Evolutionary conservation across 2,113 vertebrate species (phyloP).

Genomic region (Macrotus californicus): DNA sequence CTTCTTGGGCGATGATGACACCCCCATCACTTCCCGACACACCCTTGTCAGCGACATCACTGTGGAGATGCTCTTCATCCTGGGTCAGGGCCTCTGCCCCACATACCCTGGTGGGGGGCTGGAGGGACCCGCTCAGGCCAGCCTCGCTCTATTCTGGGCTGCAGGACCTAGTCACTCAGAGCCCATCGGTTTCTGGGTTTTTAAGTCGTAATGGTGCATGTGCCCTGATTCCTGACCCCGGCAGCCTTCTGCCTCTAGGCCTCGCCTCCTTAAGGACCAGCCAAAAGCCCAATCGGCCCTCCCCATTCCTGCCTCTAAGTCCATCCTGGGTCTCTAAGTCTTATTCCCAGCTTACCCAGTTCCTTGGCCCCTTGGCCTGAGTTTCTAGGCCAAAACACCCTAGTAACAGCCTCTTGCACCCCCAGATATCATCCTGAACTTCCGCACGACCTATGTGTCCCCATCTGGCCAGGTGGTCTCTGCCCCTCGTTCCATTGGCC

Average conservation of each 20-base stretch:
- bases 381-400: neutral
- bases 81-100: slow-evolving; percentile 92
- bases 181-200: neutral
- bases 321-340: neutral
- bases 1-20: slow-evolving; percentile 87
- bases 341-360: neutral
- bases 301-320: neutral
- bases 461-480: slow-evolving; percentile 98
- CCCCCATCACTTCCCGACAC: slow-evolving; percentile 82
- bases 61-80: slow-evolving; percentile 97
- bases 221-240: neutral
- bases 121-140: neutral
- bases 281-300: neutral
- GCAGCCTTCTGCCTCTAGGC: neutral
- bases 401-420: slow-evolving; percentile 62
- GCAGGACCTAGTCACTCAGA: neutral
- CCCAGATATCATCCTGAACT: slow-evolving; percentile 96
- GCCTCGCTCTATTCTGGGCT: neutral
- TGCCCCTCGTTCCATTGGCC: slow-evolving; percentile 94
- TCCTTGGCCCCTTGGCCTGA: neutral
- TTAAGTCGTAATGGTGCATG: neutral
- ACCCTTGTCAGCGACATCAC: slow-evolving; percentile 93
- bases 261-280: neutral
- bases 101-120: slow-evolving; percentile 31
- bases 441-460: slow-evolving; percentile 97